phyloP scores from a whole-genome alignment of 2,888 invertebrate genomes.

The Resseliella maxima region DNA sequence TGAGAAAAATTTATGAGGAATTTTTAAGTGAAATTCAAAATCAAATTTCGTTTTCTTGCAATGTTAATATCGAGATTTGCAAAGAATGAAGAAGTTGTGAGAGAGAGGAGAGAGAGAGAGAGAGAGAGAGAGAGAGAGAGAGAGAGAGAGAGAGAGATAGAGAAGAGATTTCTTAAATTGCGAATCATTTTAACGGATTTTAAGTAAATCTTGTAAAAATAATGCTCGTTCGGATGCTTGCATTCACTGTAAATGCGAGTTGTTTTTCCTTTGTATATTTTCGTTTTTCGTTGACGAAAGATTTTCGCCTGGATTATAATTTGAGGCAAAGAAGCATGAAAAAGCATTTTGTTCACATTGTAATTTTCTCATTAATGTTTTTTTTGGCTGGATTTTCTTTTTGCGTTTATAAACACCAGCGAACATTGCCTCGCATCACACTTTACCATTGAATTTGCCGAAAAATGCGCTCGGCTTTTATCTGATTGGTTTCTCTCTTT shows the following conservation, averaged over 20 bases:
- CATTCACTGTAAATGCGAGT: not conserved
- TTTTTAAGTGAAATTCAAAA: conserved; percentile 29
- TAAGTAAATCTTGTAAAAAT: not conserved
- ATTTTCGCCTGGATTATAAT: conserved; percentile 1
- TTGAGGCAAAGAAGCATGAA: conserved; percentile 16
- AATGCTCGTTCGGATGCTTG: not conserved
- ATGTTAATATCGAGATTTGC: no score
- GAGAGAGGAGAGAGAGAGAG: no score
- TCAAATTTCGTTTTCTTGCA: conserved; percentile 3
- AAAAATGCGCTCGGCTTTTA: not conserved
- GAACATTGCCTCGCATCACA: no score
- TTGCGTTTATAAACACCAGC: not conserved
- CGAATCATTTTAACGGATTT: conserved; percentile 13
- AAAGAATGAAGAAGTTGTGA: no score
- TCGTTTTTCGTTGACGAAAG: not conserved
- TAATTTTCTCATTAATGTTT: conserved; percentile 34
- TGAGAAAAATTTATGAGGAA: conserved; percentile 13
- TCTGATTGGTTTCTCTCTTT: not conserved
- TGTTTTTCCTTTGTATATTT: not conserved
- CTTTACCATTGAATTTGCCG: not conserved
- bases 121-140: no score
- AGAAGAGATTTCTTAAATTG: not conserved
- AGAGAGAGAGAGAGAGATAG: not conserved
- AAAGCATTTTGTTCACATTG: conserved; percentile 39
- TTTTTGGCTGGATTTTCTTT: conserved; percentile 19